Evolutionary conservation across 2,113 vertebrate species (phyloP).

Genomic region (Indicator indicator): DNA sequence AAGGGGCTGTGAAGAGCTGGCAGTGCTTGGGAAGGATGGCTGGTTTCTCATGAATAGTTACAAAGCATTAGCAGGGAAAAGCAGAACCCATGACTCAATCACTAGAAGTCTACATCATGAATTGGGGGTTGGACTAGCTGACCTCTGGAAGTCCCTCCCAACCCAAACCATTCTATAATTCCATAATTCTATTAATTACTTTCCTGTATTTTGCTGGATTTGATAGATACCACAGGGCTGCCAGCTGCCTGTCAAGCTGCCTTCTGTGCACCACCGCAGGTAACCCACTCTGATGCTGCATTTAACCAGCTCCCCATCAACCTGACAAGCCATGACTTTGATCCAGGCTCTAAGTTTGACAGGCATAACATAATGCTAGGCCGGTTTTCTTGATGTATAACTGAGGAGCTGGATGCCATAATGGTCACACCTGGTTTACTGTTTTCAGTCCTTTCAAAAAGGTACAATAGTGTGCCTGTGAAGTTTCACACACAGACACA

Average conservation of each 20-base stretch:
- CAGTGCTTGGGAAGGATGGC: neutral
- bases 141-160: no score
- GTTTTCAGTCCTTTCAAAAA: slow-evolving; percentile 33
- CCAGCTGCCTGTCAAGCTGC: neutral
- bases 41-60: neutral
- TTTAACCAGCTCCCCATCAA: slow-evolving; percentile 31
- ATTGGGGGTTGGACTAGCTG: no score
- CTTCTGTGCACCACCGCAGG: neutral
- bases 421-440: neutral
- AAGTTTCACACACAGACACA: neutral
- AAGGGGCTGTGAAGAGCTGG: neutral
- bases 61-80: neutral
- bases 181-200: neutral
- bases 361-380: neutral
- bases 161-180: no score
- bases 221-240: neutral
- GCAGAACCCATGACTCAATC: neutral
- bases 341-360: neutral
- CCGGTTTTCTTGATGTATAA: slow-evolving; percentile 23
- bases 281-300: neutral
- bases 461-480: neutral
- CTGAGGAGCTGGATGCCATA: neutral
- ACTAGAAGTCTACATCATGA: neutral
- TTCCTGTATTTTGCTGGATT: neutral
- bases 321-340: neutral